These are phyloP conservation scores for Anoplophora glabripennis DNA, from an alignment of 1,140 invertebrate genomes.

Conservation along the genomic window DNA sequence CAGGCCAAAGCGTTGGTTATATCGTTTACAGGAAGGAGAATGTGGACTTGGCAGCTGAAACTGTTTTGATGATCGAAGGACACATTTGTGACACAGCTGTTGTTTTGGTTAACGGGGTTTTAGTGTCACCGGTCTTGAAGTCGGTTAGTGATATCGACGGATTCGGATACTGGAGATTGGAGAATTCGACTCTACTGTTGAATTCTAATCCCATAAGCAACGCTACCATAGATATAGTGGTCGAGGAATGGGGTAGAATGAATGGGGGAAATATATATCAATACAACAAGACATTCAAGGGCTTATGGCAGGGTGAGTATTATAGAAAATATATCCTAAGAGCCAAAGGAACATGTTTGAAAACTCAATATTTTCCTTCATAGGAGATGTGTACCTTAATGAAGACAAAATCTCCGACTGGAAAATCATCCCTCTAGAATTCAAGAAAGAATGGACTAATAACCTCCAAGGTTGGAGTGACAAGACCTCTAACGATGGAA, in stretches of 20 bases:
- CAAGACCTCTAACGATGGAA: slow-evolving; percentile 28
- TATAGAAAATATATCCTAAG: no score
- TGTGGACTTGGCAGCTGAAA: slow-evolving; percentile 31
- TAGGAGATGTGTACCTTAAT: slow-evolving; percentile 49
- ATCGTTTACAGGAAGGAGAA: slow-evolving; percentile 52
- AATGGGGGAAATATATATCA: slow-evolving; percentile 53
- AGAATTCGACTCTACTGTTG: slow-evolving; percentile 38
- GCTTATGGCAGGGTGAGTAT: slow-evolving; percentile 49
- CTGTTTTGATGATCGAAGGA: slow-evolving; percentile 49
- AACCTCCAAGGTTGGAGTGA: slow-evolving; percentile 27
- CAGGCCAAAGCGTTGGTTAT: slow-evolving; percentile 61
- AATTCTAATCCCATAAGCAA: slow-evolving; percentile 23
- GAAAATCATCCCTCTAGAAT: slow-evolving; percentile 55
- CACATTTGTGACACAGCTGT: slow-evolving; percentile 55
- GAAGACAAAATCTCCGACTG: slow-evolving; percentile 46
- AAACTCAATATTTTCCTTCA: background rate
- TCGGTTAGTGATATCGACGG: slow-evolving; percentile 38
- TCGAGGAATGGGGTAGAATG: slow-evolving; percentile 59
- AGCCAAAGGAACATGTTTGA: no score
- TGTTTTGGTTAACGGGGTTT: slow-evolving; percentile 50
- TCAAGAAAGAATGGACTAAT: slow-evolving; percentile 49
- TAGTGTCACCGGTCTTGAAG: slow-evolving; percentile 43
- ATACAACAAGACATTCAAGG: slow-evolving; percentile 49
- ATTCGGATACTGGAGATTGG: slow-evolving; percentile 51
- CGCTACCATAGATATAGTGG: slow-evolving; percentile 53